A percentile compares a stretch with the other conserved stretches of the same genome.
Conservation (phyloP, 2,113 vertebrate genomes). For the Salvelinus namaycush region DNA sequence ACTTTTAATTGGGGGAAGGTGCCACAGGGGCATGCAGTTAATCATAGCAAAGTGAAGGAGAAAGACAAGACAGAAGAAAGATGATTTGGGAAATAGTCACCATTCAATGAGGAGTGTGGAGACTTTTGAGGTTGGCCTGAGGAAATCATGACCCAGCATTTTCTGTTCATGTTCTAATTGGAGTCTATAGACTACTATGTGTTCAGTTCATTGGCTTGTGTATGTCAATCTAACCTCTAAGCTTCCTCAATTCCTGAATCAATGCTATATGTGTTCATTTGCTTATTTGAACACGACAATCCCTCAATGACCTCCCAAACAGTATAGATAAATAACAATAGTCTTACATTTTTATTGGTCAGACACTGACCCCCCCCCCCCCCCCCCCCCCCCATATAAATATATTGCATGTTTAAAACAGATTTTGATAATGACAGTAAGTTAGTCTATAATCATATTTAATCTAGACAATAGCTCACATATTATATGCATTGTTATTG, state of each 20-base stretch:
- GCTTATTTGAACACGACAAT: too few relatives aligned
- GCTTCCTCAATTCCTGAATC: neutral
- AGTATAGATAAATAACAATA: too few relatives aligned
- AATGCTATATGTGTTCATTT: too few relatives aligned
- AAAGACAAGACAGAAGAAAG: constrained; percentile 18
- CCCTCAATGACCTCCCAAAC: too few relatives aligned
- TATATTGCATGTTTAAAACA: too few relatives aligned
- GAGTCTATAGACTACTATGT: constrained; percentile 5
- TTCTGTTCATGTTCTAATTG: constrained; percentile 26
- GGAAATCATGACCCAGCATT: constrained; percentile 12
- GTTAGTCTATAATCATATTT: too few relatives aligned
- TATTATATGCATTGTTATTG: too few relatives aligned
- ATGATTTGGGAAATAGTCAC: constrained; percentile 17
- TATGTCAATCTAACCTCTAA: neutral
- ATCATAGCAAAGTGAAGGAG: constrained; percentile 40
- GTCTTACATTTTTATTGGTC: too few relatives aligned
- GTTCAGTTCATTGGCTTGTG: constrained; percentile 23
- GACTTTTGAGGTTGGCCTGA: constrained; percentile 10
- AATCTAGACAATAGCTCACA: too few relatives aligned
- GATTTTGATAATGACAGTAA: too few relatives aligned
- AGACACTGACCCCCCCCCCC: too few relatives aligned
- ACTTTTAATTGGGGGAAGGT: constrained; percentile 61
- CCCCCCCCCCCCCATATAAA: too few relatives aligned
- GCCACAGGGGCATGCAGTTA: constrained; percentile 46
- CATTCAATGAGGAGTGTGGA: constrained; percentile 24